phyloP scores from a whole-genome alignment of 2,888 invertebrate genomes.

The Polyploca ridens region DNA sequence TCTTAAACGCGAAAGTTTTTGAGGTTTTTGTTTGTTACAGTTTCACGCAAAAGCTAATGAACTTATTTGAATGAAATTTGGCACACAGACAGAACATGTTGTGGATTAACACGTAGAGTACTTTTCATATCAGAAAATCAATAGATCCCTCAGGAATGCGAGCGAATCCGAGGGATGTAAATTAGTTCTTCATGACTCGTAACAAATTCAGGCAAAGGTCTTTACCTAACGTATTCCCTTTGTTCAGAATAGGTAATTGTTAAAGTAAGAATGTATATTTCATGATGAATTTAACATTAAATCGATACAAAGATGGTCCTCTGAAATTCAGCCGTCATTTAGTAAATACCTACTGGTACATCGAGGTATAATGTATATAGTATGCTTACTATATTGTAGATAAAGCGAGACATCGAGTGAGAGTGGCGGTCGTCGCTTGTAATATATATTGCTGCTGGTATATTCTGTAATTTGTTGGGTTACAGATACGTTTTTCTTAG shows the following conservation, averaged over 20 bases:
- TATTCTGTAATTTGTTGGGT: constrained; percentile 47
- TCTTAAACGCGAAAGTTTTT: no score
- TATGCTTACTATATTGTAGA: constrained; percentile 26
- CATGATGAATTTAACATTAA: constrained; percentile 8
- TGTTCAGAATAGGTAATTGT: background rate
- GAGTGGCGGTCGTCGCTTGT: constrained; percentile 56
- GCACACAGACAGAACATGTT: no score
- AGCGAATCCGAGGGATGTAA: no score
- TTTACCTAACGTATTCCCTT: background rate
- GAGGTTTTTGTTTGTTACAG: no score
- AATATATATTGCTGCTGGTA: constrained; percentile 58
- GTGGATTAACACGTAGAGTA: no score
- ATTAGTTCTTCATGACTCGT: no score
- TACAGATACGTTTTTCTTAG: no score
- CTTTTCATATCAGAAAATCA: no score
- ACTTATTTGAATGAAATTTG: no score
- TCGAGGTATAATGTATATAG: constrained; percentile 18
- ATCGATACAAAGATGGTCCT: constrained; percentile 22
- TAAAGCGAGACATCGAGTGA: constrained; percentile 48
- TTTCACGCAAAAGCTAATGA: no score
- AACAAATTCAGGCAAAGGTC: no score
- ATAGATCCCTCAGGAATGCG: no score
- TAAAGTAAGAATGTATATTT: background rate
- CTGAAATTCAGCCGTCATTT: constrained; percentile 27
- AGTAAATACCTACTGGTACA: constrained; percentile 5